phyloP scores from a whole-genome alignment of 2,888 invertebrate species.

The Blastobasis adustella region DNA sequence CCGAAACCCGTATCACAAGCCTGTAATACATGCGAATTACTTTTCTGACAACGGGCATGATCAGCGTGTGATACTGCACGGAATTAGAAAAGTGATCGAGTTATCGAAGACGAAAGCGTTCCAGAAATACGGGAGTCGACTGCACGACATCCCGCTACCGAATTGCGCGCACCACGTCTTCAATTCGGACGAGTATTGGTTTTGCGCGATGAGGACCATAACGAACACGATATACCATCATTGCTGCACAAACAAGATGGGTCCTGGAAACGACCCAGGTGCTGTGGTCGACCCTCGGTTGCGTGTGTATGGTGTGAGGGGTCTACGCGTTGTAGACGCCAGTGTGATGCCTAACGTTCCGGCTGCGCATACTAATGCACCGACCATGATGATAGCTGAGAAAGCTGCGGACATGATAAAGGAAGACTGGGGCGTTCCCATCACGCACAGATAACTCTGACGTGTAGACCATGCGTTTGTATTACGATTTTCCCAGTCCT shows the following conservation, averaged over 20 bases:
- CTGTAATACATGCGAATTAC: conserved; percentile 80
- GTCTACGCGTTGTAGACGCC: conserved; percentile 72
- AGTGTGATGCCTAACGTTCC: conserved; percentile 74
- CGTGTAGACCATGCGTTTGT: too few relatives aligned
- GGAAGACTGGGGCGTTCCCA: conserved; percentile 44
- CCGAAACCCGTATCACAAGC: conserved; percentile 78
- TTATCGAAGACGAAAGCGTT: conserved; percentile 69
- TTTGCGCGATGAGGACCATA: conserved; percentile 74
- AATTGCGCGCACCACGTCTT: conserved; percentile 70
- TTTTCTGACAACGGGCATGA: conserved; percentile 75
- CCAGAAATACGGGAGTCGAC: conserved; percentile 61
- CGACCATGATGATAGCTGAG: conserved; percentile 75
- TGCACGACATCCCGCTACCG: conserved; percentile 70
- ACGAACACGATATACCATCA: conserved; percentile 74
- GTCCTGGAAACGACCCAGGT: conserved; percentile 54
- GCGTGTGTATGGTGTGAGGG: conserved; percentile 60
- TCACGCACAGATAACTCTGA: neutral
- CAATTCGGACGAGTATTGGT: conserved; percentile 80
- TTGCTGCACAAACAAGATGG: conserved; percentile 73
- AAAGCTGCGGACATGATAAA: conserved; percentile 73
- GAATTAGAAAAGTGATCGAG: conserved; percentile 53
- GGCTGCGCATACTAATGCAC: conserved; percentile 74
- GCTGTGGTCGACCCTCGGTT: conserved; percentile 71
- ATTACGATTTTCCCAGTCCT: conserved; percentile 3
- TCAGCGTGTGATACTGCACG: conserved; percentile 57